Percentiles rank a stretch among this genome's conserved stretches.
Conservation (phyloP, 2,797 vertebrate species). For the Arctocebus calabarensis region DNA sequence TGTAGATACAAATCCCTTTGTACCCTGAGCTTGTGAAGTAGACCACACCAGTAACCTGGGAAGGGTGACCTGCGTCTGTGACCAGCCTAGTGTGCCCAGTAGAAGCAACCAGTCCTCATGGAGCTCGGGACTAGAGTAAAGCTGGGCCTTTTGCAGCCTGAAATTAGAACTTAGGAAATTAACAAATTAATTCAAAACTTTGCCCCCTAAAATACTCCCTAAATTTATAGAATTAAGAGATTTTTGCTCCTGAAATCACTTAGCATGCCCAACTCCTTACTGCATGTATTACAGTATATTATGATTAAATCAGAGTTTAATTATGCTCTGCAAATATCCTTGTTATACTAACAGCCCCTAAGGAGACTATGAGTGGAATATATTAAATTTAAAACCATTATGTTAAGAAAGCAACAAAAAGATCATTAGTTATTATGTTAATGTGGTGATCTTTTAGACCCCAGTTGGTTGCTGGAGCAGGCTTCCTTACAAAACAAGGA, state of each 20-base stretch:
- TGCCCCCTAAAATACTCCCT: not conserved
- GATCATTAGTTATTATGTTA: constrained; percentile 61
- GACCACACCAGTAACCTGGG: not conserved
- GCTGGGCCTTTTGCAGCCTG: not conserved
- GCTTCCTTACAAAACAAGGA: constrained; percentile 22
- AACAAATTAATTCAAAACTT: constrained; percentile 49
- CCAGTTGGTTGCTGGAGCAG: constrained; percentile 23
- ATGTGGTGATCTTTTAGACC: constrained; percentile 49
- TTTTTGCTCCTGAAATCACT: constrained; percentile 43
- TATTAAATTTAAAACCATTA: constrained; percentile 71
- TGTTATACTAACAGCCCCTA: constrained; percentile 60
- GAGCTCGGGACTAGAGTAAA: not conserved
- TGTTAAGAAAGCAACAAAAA: constrained; percentile 32
- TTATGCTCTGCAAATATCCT: constrained; percentile 54
- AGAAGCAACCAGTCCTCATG: not conserved
- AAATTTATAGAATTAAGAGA: not conserved
- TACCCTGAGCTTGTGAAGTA: not conserved
- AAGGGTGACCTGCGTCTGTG: not conserved
- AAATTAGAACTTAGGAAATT: constrained; percentile 27
- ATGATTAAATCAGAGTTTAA: constrained; percentile 61
- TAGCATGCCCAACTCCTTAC: not conserved
- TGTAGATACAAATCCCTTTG: not conserved
- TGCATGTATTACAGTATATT: not conserved
- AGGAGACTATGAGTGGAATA: constrained; percentile 65
- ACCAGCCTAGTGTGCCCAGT: not conserved